Percentiles rank a stretch among this genome's conserved stretches.
Conservation (phyloP, 2,797 vertebrate species). For the Alcedo quadribrachys region DNA sequence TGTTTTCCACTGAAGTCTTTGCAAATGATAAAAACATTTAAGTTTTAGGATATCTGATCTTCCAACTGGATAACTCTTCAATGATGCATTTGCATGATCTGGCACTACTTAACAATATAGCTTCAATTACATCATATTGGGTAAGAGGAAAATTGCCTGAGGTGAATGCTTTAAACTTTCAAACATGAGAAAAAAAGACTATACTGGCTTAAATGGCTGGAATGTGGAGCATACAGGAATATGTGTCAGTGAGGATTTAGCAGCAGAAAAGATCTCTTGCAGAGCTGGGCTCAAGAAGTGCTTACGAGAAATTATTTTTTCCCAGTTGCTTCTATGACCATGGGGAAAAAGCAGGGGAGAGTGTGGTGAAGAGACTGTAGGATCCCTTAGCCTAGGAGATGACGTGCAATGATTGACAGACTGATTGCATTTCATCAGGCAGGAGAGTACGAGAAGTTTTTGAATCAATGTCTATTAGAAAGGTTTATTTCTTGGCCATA, state of each 20-base stretch:
- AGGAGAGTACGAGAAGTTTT: neutral
- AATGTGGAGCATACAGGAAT: neutral
- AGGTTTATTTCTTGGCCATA: neutral
- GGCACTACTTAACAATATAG: neutral
- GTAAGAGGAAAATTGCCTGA: neutral
- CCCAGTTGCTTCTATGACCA: neutral
- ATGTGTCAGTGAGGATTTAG: neutral
- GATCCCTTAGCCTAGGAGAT: neutral
- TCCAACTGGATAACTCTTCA: neutral
- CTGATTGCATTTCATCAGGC: neutral
- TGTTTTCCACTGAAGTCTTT: neutral
- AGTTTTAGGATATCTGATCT: neutral
- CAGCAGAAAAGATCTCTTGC: neutral
- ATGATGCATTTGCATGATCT: neutral
- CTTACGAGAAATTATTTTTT: neutral
- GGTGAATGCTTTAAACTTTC: neutral
- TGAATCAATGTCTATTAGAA: neutral
- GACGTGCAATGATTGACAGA: neutral
- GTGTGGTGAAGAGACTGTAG: neutral
- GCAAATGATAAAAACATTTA: neutral
- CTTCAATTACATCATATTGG: neutral
- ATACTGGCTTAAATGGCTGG: neutral
- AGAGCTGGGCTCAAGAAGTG: neutral
- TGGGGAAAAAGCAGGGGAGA: neutral
- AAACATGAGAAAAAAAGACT: neutral